Evolutionary conservation across 2,888 invertebrate species (phyloP), one percentile per base, ranked within the genome.

Genomic region (Cephalotes varians): DNA sequence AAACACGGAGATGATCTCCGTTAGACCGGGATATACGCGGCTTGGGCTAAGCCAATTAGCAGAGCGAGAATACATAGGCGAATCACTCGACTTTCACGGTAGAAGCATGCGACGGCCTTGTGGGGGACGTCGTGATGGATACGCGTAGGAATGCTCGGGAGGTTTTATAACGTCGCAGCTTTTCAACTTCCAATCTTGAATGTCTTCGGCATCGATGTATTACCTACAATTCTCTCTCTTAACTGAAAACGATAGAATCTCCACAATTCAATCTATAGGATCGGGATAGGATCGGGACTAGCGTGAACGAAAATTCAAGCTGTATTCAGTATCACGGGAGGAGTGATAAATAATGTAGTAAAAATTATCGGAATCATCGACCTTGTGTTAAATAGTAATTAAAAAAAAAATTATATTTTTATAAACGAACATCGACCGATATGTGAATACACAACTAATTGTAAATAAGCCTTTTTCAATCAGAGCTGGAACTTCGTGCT

Each of bases 1-100:
- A 56, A 71, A 44, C 71, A 71, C 54, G 12, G 34, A 71, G 77
- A 71, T 77, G 72, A 77, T 77, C 77, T 77, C 77, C 44, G 56
- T 44, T 71, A 71, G 77, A 71, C 56, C 34, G 73, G 72, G 34
- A 56, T 77, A 71, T 71, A 56, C 71, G 77, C 71, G 72, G 69
- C 77, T 56, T 77, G 31, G 69, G 31, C 72, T 71, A 56, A 77
- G 72, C 72, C 77, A 77, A 77, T 77, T 71, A 77, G 77, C 77
- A 56, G 77, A 44, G 54, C 71, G 54, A 54, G 44, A 71, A 56
- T 31, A 71, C 71, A 56, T 77, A 77, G 69, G 56, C 56, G 77
- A 77, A 51, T 51, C 51, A 40, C 73, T 56, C 72, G 77, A 44
- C 77, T 71, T 71, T 71, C 72, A 56, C 69, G 67, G n/a, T 49